A percentile compares a stretch with the other conserved stretches of the same genome.
phyloP scores from a whole-genome alignment of 2,888 invertebrate genomes.

The Drosophila percnosoma region DNA sequence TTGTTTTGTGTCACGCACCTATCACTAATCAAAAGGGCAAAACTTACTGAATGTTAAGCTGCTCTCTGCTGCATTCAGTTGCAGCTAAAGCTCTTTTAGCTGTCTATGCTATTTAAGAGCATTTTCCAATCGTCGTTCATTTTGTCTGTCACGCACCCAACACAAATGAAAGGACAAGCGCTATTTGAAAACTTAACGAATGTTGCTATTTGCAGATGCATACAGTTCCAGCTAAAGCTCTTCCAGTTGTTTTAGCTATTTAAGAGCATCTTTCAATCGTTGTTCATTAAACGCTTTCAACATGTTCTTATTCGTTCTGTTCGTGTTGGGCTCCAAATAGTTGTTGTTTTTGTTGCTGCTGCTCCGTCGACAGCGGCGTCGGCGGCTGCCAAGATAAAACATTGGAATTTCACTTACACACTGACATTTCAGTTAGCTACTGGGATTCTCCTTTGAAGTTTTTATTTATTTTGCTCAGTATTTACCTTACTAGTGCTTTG shows the following conservation, averaged over 20 bases:
- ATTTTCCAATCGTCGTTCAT: not conserved
- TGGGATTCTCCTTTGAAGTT: slow-evolving; percentile 80
- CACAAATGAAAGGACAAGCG: not conserved
- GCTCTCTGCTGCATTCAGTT: not conserved
- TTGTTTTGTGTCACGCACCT: too few species aligned
- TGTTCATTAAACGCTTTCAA: not conserved
- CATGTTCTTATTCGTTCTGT: slow-evolving; percentile 51
- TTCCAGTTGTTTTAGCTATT: not conserved
- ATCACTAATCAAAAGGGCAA: not conserved
- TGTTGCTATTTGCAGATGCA: not conserved
- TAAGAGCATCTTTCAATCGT: slow-evolving; percentile 32
- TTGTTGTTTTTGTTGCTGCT: slow-evolving; percentile 36
- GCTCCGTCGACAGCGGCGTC: slow-evolving; percentile 13
- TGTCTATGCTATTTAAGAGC: not conserved
- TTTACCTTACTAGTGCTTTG: slow-evolving; percentile 64
- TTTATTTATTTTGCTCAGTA: slow-evolving; percentile 65
- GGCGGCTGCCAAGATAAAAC: slow-evolving; percentile 61
- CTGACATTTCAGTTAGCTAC: slow-evolving; percentile 73
- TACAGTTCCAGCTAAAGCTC: not conserved
- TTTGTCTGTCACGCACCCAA: not conserved
- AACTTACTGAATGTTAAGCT: not conserved
- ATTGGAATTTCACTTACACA: slow-evolving; percentile 77
- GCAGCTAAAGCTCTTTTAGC: not conserved
- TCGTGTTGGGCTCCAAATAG: slow-evolving; percentile 60
- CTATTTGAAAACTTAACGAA: not conserved